A percentile compares a stretch with the other conserved stretches of the same genome.
These are phyloP conservation scores for Loriculus beryllinus DNA, from an alignment of 2,797 vertebrate genomes.

Conservation along the genomic window DNA sequence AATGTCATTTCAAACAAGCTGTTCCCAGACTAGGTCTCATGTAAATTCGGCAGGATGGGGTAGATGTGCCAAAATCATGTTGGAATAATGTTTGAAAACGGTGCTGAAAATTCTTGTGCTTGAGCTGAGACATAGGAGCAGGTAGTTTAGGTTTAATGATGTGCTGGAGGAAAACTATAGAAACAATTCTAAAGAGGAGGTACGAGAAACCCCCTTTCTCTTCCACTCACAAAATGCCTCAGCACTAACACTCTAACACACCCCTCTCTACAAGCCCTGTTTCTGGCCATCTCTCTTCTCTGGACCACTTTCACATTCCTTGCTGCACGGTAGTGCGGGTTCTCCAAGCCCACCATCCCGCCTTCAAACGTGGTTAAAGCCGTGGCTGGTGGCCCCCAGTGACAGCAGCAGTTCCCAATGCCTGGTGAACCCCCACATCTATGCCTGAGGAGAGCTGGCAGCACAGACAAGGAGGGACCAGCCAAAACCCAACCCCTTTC, in stretches of 20 bases:
- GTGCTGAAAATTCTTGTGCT: neutral
- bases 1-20: neutral
- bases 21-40: neutral
- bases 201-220: neutral
- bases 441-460: neutral
- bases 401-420: neutral
- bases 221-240: neutral
- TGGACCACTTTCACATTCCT: neutral
- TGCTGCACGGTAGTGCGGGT: neutral
- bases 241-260: neutral
- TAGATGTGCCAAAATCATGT: neutral
- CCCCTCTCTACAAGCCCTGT: fast-evolving
- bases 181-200: neutral
- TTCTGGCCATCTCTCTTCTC: neutral
- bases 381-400: neutral
- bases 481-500: neutral
- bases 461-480: neutral
- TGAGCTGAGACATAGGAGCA: neutral
- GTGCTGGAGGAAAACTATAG: neutral
- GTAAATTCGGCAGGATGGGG: neutral
- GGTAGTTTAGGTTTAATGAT: neutral
- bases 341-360: neutral
- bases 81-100: neutral
- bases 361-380: neutral
- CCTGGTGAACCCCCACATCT: neutral